Evolutionary conservation across 2,113 vertebrate genomes (phyloP), one percentile per base, ranked within the genome.

Genomic region (Sinocyclocheilus grahami): DNA sequence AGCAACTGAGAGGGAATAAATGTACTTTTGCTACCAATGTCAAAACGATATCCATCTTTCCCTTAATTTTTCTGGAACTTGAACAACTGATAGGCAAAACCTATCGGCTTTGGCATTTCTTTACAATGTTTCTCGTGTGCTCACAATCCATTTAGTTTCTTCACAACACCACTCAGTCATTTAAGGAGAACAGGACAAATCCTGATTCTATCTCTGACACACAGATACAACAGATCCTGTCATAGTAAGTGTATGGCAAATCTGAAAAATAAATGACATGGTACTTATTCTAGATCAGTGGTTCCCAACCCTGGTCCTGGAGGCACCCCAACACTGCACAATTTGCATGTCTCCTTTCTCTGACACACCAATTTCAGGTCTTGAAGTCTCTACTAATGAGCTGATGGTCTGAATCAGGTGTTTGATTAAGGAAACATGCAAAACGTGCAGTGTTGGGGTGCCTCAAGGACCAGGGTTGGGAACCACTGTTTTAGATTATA

Each of bases 41-140:
- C 92, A 94, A 90, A 94, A 94, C 9, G 94, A 94, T 94, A 94
- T 81, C 60, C 90, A 90, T 92, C 78, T 91, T 88, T 58, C 84
- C 87, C 78, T 78, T 89, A 58, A 24, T n/a, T 77, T 71, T 85
- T 86, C 86, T 86, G 85, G 87, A 93, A 30, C 83, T 87, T 85
- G 69, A 89, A 92, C 91, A 91, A 46, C 22, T 65, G 63, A 90
- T 84, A 79, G 75, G 65, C 39, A 77, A 62, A 83, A 48, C 63
- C 82, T 65, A 20, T 78, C 18, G 24, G 67, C 78, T 82, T 60
- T 78, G 79, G 84, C 67, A 86, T 88, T 77, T 84, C 37, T 81
- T 55, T 86, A 86, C 55, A 86, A 46, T 72, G 63, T 60, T 78
- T 69, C 14, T 27, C 5, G 88, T 93, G 91, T 90, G 87, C 90